Percentiles rank a stretch among this genome's conserved stretches.
phyloP scores from a whole-genome alignment of 2,888 invertebrate species.

The Tachina grossa region DNA sequence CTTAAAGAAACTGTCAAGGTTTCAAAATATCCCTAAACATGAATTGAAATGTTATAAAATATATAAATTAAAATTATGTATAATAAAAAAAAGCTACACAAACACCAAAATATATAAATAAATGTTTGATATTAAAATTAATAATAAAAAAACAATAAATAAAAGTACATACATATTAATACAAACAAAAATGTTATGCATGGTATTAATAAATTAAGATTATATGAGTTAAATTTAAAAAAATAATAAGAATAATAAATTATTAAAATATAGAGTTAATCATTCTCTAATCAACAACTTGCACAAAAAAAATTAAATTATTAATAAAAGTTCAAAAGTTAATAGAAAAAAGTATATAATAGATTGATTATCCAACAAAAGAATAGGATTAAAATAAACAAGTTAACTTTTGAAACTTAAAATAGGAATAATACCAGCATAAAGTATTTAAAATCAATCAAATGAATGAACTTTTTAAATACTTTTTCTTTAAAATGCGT shows the following conservation, averaged over 20 bases:
- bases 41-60: constrained; percentile 51
- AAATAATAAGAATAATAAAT: constrained; percentile 62
- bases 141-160: neutral
- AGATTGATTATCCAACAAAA: constrained; percentile 45
- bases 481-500: constrained; percentile 44
- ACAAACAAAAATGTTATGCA: constrained; percentile 53
- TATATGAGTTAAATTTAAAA: constrained; percentile 65
- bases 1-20: constrained; percentile 17
- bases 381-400: constrained; percentile 33
- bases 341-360: constrained; percentile 40
- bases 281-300: constrained; percentile 76
- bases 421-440: constrained; percentile 26
- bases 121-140: constrained; percentile 39
- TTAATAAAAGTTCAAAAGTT: constrained; percentile 38
- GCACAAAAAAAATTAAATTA: constrained; percentile 76
- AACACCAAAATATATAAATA: constrained; percentile 76
- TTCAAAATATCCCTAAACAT: constrained; percentile 23
- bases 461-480: constrained; percentile 1
- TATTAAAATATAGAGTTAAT: constrained; percentile 65
- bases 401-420: constrained; percentile 23
- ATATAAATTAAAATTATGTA: constrained; percentile 43
- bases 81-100: constrained; percentile 76
- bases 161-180: constrained; percentile 36
- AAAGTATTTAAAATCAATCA: constrained; percentile 44
- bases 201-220: constrained; percentile 44